These are phyloP conservation scores for Palythoa caribaeorum DNA, from an alignment of 92 coral and sea anemone genomes.

Conservation along the genomic window DNA sequence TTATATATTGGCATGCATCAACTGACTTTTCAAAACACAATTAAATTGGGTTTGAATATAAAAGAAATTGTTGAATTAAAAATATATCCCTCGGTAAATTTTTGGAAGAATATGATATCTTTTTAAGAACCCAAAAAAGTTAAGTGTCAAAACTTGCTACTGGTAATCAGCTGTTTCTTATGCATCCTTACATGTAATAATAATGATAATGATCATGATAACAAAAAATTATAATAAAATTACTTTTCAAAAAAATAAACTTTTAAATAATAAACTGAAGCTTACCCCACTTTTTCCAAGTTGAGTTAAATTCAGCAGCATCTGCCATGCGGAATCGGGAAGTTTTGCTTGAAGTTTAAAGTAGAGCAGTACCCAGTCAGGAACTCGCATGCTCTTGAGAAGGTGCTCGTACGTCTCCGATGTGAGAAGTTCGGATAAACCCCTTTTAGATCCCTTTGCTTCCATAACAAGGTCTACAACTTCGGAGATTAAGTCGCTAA, in stretches of 20 bases:
- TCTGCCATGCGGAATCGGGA: slow-evolving; percentile 70
- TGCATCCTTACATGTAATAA: not conserved
- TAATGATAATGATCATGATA: too few species aligned
- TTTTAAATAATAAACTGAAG: not conserved
- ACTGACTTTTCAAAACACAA: not conserved
- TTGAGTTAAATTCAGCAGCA: slow-evolving; percentile 62
- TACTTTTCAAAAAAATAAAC: not conserved
- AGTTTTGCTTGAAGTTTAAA: slow-evolving; percentile 63
- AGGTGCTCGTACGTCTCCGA: slow-evolving; percentile 38
- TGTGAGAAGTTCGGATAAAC: slow-evolving; percentile 52
- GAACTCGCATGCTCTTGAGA: slow-evolving; percentile 56
- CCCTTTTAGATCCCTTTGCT: slow-evolving; percentile 56
- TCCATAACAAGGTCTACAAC: slow-evolving; percentile 55
- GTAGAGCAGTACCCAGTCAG: slow-evolving; percentile 72
- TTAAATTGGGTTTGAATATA: not conserved
- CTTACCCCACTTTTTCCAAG: slow-evolving; percentile 74
- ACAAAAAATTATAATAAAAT: too few species aligned
- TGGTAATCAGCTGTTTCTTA: not conserved
- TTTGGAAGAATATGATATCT: too few species aligned
- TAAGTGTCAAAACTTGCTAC: not conserved
- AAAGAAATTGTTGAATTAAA: not conserved
- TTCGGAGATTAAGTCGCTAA: slow-evolving; percentile 41
- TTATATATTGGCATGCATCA: not conserved
- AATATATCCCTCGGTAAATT: not conserved
- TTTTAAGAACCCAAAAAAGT: not conserved